Evolutionary conservation across 1,140 invertebrate species (phyloP), one percentile per base, ranked within the genome.

Genomic region (Philotrypesis tridentata): DNA sequence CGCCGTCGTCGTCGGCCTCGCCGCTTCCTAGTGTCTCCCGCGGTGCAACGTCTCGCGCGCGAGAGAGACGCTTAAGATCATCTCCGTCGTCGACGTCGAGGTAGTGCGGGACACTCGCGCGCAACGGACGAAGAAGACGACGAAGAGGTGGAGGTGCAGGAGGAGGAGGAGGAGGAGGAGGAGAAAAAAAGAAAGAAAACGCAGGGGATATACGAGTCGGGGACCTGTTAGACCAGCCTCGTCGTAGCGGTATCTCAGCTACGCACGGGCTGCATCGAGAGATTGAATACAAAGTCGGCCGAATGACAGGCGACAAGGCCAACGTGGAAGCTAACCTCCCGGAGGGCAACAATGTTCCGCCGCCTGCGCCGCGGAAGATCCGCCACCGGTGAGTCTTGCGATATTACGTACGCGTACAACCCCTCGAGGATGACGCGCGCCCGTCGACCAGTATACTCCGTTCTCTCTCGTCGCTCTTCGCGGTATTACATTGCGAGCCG

Each of bases 321-420:
- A 87, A 82, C 79, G 75, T 78, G 71, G 84, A 87, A 85, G 84
- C 88, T 90, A 91, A 91, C 89, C 90, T 91, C 87, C 84, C 86
- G 80, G 84, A 86, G 86, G 87, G 87, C 84, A 86, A 79, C 9
- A 72, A 43, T 37, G 33, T 83, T 79, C 80, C 82, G 25, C 14
- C 85, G 68, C 84, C 87, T 75, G 86, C 87, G 68, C 88, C 86
- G 84, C 89, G 90, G 33, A 91, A 88, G 82, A 91, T 91, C 85
- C 90, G 90, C 86, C 90, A 91, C 87, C 89, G 90, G 90, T 91
- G 77, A 90, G 90, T 86, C n/a, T 14, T 48, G 11, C 17, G 23
- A 72, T 31, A 40, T 72, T 21, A n/a, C 33, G 37, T 43, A 37
- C n/a, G n/a, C n/a, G n/a, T n/a, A n/a, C n/a, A n/a, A n/a, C n/a